A percentile compares a stretch with the other conserved stretches of the same genome.
Conservation (phyloP, 2,888 invertebrate species). For the Periphyllus acericola region DNA sequence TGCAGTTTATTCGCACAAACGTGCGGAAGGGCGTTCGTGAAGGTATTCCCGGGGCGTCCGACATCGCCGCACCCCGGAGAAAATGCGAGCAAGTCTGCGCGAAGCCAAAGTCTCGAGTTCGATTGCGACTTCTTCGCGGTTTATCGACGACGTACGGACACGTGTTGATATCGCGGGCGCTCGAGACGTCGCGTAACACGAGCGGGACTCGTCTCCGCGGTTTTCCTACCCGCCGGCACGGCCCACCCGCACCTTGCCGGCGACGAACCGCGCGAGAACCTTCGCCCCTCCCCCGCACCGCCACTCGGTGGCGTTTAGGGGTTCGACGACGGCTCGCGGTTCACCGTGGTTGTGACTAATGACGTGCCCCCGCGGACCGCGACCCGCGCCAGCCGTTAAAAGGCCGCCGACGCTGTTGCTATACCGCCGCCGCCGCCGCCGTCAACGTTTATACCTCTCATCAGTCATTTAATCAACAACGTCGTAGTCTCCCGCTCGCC, state of each 20-base stretch:
- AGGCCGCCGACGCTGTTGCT: background rate
- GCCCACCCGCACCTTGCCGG: background rate
- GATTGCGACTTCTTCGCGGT: too few relatives aligned
- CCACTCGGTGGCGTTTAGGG: too few relatives aligned
- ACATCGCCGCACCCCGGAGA: too few relatives aligned
- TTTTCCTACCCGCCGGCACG: background rate
- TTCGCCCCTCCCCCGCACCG: too few relatives aligned
- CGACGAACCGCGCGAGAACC: too few relatives aligned
- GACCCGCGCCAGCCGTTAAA: background rate
- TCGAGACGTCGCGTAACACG: background rate
- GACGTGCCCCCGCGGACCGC: conserved; percentile 6
- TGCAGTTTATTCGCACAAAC: too few relatives aligned
- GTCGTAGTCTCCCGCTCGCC: conserved; percentile 6
- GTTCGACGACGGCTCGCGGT: conserved; percentile 43
- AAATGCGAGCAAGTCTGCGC: too few relatives aligned
- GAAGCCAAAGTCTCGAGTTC: too few relatives aligned
- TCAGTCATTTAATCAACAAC: conserved; percentile 55
- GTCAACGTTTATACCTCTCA: conserved; percentile 34
- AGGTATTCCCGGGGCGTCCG: too few relatives aligned
- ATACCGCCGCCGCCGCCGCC: background rate
- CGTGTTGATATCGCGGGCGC: too few relatives aligned
- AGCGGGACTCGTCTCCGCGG: background rate
- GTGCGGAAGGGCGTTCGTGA: too few relatives aligned
- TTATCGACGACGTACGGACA: too few relatives aligned
- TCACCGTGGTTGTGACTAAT: conserved; percentile 29